Base-by-base conservation (phyloP, 64 coral and sea anemone species). In the Montipora foliosa region DNA sequence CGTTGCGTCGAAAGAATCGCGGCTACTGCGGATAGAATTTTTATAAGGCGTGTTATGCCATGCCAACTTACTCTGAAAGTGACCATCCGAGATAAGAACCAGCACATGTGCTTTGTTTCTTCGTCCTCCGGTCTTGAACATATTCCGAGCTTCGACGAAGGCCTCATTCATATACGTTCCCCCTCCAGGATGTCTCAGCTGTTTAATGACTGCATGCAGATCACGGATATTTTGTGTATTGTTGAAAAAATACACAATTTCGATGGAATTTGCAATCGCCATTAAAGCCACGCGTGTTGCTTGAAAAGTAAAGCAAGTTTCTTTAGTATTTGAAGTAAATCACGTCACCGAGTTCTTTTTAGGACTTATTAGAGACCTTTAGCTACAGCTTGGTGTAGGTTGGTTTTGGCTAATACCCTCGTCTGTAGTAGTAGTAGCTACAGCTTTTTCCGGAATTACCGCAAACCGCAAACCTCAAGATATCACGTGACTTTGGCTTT, bases 71-170 rank as follows among this genome's bases (percentile, higher is more conserved):
- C 82, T 22, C 37, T 21, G n/a, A 49, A 71, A 86, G 5, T 22
- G 67, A 50, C 62, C 82, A 86, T 86, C 82, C 17, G 82, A 71
- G 17, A 47, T 59, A 3, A 72, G n/a, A 17, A 86, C 82, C 49
- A 86, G 19, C 2, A 86, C 82, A 71, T 59, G 82, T 86, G 64
- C n/a, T 47, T 71, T 64, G 6, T 71, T 9, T 50, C 9, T 22
- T 1, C 82, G 44, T 86, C 82, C 82, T 5, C 82, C 46, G 9
- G 6, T 20, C 12, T 44, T 49, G 46, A 86, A 86, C 10, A 86
- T 6, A 19, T 48, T 67, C 2, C 16, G 66, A 71, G 66, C 82
- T 8, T 86, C 64, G 4, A 2, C 12, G n/a, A 86, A 86, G 19
- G 61, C 66, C 5, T 14, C 60, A 50, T 3, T 16, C 82, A 86